Percentiles rank a stretch among this genome's conserved stretches.
Evolutionary conservation across 2,113 vertebrate genomes (phyloP).

Genomic region (Agelaius phoeniceus): DNA sequence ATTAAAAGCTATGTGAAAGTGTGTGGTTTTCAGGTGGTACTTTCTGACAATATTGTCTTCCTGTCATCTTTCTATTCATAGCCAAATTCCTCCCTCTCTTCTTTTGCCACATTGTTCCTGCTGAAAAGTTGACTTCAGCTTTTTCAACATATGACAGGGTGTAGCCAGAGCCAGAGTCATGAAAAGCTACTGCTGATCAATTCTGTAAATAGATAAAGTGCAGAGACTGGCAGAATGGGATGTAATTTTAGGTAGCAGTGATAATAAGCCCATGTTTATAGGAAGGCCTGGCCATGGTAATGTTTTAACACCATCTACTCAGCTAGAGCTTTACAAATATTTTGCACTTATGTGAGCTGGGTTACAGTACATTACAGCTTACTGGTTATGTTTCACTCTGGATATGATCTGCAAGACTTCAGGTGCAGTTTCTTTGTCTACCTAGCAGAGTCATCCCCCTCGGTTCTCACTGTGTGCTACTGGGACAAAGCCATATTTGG

Average conservation of each 20-base stretch:
- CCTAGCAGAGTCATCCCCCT: background rate
- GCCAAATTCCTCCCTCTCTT: background rate
- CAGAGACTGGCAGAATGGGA: background rate
- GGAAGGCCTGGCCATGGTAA: background rate
- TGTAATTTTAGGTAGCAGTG: background rate
- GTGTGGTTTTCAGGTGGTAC: background rate
- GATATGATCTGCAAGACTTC: background rate
- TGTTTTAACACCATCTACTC: background rate
- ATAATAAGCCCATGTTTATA: background rate
- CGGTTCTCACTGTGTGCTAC: background rate
- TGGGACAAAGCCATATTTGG: background rate
- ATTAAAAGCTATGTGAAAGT: background rate
- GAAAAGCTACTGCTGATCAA: background rate
- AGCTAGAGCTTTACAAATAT: background rate
- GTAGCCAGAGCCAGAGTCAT: background rate
- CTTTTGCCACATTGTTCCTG: background rate
- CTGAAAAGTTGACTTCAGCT: background rate
- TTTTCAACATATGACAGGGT: fast-evolving
- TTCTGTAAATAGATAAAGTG: background rate
- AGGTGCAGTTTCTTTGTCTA: background rate
- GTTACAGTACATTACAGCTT: background rate
- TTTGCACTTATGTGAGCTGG: background rate
- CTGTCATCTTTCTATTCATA: background rate
- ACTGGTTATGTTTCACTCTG: too few species aligned
- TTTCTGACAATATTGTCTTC: background rate